Base-by-base conservation (phyloP, 2,113 vertebrate genomes). In the Xiphophorus maculatus region DNA sequence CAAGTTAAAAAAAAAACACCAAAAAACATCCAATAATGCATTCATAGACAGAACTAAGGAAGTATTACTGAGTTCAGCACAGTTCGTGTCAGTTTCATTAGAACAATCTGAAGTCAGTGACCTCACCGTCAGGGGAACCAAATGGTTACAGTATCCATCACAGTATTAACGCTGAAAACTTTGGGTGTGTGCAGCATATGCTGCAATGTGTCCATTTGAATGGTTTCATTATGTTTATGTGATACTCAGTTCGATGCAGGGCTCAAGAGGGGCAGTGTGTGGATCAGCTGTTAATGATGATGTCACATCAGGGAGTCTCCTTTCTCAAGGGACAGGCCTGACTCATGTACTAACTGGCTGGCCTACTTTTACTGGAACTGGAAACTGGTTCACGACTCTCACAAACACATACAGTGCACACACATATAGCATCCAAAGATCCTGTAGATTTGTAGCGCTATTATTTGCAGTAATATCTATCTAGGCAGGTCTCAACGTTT, bases 281-380 rank as follows among this genome's bases (percentile, higher is more conserved):
- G 77, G 63, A 84, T 90, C 89, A 92, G 92, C 87, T 90, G 89
- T 78, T 89, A 78, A 68, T 81, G 82, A 87, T 91, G 87, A 32
- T 85, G 81, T 87, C 69, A 89, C 81, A 78, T 89, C 73, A 90
- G 86, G 90, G 89, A 91, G 89, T 88, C 79, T 79, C 83, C 89
- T 63, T 80, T 79, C 91, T 90, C 89, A 74, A 74, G 90, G 89
- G 88, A 88, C 74, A 86, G 84, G 75, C 67, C 84, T 89, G 88
- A 91, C 74, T 92, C 88, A 89, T 84, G 82, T 74, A 61, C 63
- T 74, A 67, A 83, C 74, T 84, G 77, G 83, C 85, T 92, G 91
- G 74, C 91, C 91, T 92, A 92, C 85, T 91, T 93, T 89, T 63
- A 72, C 65, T 74, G 63, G 76, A 42, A 69, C 77, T 77, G 85